Evolutionary conservation across 2,113 vertebrate genomes (phyloP), one percentile per base, ranked within the genome.

Genomic region (Myanophis thanlyinensis): DNA sequence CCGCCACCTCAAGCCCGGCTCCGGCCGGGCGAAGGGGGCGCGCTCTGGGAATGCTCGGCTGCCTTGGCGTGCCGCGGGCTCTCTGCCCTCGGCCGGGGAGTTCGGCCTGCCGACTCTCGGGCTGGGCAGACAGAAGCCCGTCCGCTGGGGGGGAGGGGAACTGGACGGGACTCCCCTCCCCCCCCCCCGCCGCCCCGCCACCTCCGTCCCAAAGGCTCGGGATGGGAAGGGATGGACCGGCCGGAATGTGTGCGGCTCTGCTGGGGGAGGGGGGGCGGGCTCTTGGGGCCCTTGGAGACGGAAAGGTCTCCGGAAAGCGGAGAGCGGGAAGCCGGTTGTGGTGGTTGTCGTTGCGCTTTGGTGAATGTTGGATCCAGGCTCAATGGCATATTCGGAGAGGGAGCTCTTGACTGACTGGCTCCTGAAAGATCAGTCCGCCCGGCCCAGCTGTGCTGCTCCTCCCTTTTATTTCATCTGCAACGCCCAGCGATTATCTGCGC

Each of bases 321-420:
- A 13, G 44, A 12, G 25, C 84, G 23, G 46, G 20, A 0, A 25
- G 44, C 9, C 9, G 0, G 80, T 9, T 18, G 80, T 46, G 12
- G 44, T 47, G 22, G 80, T 20, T 40, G 73, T 7, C 3, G 40
- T 40, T 46, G n/a, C 11, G 46, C 46, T 27, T 47, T 86, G 4
- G n/a, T 25, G 87, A 90, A 1, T 0, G 0, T 1, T 51, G 85
- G 85, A n/a, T n/a, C 25, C 8, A 15, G 85, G 18, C 84, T 12
- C 1, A 12, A 12, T 27, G 44, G 44, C 67, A 80, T 40, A 7
- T 80, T 80, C 20, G 13, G 67, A 40, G 15, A 20, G 15, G 1
- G 67, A 80, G 67, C 67, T 80, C 6, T 20, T 27, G 1, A n/a
- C n/a, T n/a, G n/a, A n/a, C n/a, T n/a, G n/a, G n/a, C n/a, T n/a